Conservation (phyloP, 2,797 vertebrate genomes). For the Halcyon badia region DNA sequence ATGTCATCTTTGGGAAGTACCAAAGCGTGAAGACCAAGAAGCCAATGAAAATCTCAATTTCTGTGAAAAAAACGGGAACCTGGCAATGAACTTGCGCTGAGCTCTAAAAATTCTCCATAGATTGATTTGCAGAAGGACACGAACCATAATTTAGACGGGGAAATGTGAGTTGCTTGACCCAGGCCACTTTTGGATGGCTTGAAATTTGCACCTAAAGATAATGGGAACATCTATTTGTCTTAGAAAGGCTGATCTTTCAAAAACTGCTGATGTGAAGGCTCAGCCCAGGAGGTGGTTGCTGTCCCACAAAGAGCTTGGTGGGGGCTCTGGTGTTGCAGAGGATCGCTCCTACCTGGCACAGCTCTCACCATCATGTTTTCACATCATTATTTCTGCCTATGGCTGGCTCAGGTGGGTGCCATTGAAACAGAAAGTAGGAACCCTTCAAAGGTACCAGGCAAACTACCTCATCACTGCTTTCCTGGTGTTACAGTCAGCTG, state of each 20-base stretch:
- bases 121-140: neutral
- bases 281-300: neutral
- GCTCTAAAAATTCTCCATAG: neutral
- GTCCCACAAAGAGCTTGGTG: neutral
- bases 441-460: neutral
- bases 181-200: neutral
- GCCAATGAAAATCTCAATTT: neutral
- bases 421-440: neutral
- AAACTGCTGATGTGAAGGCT: fast-evolving
- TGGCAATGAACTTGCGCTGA: fast-evolving
- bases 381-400: neutral
- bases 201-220: neutral
- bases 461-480: neutral
- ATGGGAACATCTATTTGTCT: neutral
- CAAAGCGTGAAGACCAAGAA: neutral
- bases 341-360: neutral
- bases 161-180: neutral
- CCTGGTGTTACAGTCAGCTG: neutral
- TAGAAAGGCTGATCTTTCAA: neutral
- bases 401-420: neutral
- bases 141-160: neutral
- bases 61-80: neutral
- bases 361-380: neutral
- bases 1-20: neutral
- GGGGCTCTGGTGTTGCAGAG: neutral